Percentiles rank a stretch among this genome's conserved stretches.
phyloP scores from a whole-genome alignment of 2,113 vertebrate genomes.

The Gobius niger region DNA sequence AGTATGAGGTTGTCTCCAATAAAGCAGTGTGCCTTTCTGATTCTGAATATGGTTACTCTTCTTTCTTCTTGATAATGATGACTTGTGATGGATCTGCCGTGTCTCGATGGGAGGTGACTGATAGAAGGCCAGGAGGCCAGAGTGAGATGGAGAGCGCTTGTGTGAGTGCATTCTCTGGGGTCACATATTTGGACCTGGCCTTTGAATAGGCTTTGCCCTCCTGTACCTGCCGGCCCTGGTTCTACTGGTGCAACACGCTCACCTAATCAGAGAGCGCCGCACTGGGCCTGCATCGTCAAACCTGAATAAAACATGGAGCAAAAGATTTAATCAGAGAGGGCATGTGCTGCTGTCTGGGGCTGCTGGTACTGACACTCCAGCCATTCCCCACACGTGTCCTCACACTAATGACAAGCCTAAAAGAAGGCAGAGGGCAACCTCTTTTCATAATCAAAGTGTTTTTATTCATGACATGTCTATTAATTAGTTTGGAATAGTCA shows the following conservation, averaged over 20 bases:
- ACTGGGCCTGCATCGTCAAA: conserved; percentile 37
- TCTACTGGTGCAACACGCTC: conserved; percentile 59
- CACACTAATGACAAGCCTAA: conserved; percentile 71
- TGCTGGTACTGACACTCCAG: conserved; percentile 58
- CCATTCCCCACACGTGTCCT: conserved; percentile 70
- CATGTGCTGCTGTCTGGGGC: conserved; percentile 59
- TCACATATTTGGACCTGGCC: conserved; percentile 51
- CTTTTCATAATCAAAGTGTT: conserved; percentile 74
- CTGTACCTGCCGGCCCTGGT: conserved; percentile 33
- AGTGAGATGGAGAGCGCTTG: conserved; percentile 43
- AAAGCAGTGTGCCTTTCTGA: not conserved
- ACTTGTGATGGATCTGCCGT: conserved; percentile 6
- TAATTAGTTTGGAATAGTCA: conserved; percentile 75
- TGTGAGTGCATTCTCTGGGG: conserved; percentile 38
- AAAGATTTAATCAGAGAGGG: conserved; percentile 67
- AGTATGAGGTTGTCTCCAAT: not conserved
- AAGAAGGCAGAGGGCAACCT: conserved; percentile 72
- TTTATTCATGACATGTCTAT: conserved; percentile 78
- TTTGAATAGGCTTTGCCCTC: conserved; percentile 57
- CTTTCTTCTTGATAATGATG: not conserved
- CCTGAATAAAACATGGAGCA: conserved; percentile 72
- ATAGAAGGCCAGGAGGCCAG: conserved; percentile 29
- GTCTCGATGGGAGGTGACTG: conserved; percentile 31
- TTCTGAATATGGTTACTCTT: not conserved
- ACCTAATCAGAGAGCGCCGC: conserved; percentile 65